Evolutionary conservation across 2,888 invertebrate genomes (phyloP), one percentile per base, ranked within the genome.

Genomic region (Heteromyza rotundicornis): DNA sequence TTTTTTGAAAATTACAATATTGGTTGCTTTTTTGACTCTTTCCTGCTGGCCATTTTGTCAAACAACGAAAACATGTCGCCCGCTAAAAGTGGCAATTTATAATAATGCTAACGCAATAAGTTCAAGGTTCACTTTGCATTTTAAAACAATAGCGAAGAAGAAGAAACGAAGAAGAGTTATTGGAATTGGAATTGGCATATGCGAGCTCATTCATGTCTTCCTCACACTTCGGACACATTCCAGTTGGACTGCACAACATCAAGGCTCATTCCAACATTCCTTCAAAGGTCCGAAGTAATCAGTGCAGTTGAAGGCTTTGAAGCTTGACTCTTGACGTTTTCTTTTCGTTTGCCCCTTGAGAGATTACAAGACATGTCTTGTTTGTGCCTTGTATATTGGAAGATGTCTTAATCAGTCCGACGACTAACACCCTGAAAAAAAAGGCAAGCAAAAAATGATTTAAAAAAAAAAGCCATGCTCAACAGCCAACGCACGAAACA

Each of bases 101-200:
- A 20, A 47, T 12, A n/a, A 7, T 47, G 47, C 14, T n/a, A 20
- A 35, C n/a, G n/a, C n/a, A 54, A 54, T 17, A 54, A 54, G 36
- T 54, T 54, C 35, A 54, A 54, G 54, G 54, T 54, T 54, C 27
- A 32, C 32, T 54, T 54, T 54, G 35, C 32, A 35, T 35, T 54
- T 54, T 27, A n/a, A 14, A 24, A 40, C 40, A 40, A 40, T 32
- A n/a, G n/a, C 14, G 47, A 17, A 19, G 47, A 17, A 20, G 7
- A 19, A 5, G 19, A 17, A 20, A 14, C 14, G 47, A 14, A 47
- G 20, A 17, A 20, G 2, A 47, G 14, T 40, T 40, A 7, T 3
- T 3, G 40, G 40, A 7, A n/a, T 7, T n/a, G n/a, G 40, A 40
- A 3, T n/a, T 40, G 40, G 40, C n/a, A 40, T 40, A 3, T 40